phyloP scores from a whole-genome alignment of 2,797 vertebrate species.

The Eulemur coronatus region DNA sequence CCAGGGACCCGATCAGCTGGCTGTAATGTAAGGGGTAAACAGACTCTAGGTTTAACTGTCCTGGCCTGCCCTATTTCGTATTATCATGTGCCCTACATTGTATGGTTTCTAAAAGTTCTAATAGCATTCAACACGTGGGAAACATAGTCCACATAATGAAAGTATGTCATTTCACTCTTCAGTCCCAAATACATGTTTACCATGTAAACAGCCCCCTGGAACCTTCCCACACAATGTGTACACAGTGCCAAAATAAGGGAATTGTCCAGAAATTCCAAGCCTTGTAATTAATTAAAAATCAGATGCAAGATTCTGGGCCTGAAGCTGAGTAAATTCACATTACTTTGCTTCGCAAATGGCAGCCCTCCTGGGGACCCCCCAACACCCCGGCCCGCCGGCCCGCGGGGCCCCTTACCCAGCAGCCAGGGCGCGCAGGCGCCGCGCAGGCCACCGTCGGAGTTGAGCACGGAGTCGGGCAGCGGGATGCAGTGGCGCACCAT shows the following conservation, averaged over 20 bases:
- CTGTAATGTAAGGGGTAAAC: background rate
- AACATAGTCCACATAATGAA: background rate
- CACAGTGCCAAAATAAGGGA: background rate
- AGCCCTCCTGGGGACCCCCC: background rate
- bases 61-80: background rate
- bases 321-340: background rate
- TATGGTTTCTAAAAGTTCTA: background rate
- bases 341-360: background rate
- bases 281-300: background rate
- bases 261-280: background rate
- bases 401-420: constrained; percentile 87
- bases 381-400: background rate
- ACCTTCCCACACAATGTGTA: background rate
- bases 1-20: background rate
- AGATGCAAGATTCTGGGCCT: background rate
- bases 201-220: background rate
- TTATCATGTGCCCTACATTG: background rate
- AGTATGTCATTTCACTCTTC: background rate
- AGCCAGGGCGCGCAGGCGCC: constrained; percentile 92
- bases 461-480: constrained; percentile 89
- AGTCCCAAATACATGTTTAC: background rate
- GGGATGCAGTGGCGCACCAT: constrained; percentile 94
- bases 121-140: background rate
- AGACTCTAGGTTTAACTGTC: background rate
- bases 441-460: constrained; percentile 88